Percentiles rank a stretch among this genome's conserved stretches.
phyloP scores from a whole-genome alignment of 2,113 vertebrate species.

The Nymphicus hollandicus region DNA sequence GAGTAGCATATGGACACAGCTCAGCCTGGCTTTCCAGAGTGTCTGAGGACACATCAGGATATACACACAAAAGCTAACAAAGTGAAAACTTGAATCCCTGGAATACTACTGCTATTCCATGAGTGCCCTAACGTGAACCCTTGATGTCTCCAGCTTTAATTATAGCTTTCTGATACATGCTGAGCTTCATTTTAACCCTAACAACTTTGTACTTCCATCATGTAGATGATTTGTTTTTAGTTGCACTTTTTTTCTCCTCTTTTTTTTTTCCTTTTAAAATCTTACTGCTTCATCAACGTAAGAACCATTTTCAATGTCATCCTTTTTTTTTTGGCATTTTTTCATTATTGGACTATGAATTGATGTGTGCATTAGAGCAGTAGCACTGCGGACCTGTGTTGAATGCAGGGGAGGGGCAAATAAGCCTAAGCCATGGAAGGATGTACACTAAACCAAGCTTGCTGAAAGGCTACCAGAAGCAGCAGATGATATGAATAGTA shows the following conservation, averaged over 20 bases:
- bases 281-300: neutral
- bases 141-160: neutral
- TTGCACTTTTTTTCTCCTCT: neutral
- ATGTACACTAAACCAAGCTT: neutral
- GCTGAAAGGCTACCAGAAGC: neutral
- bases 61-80: conserved; percentile 16
- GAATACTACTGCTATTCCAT: conserved; percentile 33
- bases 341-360: neutral
- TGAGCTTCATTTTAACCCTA: neutral
- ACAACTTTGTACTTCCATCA: neutral
- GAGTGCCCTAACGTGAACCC: neutral
- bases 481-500: neutral
- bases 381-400: neutral
- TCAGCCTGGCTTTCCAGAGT: neutral
- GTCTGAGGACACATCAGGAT: neutral
- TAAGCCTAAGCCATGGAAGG: neutral
- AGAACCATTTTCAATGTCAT: neutral
- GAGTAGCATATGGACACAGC: neutral
- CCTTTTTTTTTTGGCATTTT: neutral
- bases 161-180: neutral
- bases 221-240: neutral
- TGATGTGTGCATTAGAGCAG: neutral
- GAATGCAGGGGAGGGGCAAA: neutral
- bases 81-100: conserved; percentile 23
- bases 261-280: neutral